Evolutionary conservation across 64 coral and sea anemone species (phyloP), one percentile per base, ranked within the genome.

Genomic region (Trachythela sp.): DNA sequence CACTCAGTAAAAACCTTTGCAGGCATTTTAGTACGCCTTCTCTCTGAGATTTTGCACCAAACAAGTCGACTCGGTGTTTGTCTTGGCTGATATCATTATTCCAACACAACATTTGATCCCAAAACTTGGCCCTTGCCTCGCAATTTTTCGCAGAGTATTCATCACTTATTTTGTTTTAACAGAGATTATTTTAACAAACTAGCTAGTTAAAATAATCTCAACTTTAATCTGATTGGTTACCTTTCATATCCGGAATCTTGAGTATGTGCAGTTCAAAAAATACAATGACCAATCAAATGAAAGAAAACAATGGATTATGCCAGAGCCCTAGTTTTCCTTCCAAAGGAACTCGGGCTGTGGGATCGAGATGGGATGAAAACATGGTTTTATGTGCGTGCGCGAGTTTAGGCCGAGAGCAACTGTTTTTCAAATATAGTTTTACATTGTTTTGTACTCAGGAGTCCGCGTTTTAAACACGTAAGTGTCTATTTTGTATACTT

Each of bases 51-150:
- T 80, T 89, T 89, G 39, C 60, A 76, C 88, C 88, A 36, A 48
- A 71, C 64, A 89, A 30, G 35, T 41, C 71, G 76, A 83, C 72
- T 41, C 59, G 88, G 48, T 89, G 88, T n/a, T 89, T 89, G 34
- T 89, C 70, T 24, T 41, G 15, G 13, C 64, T 43, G 31, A 80
- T 24, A 83, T 71, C 34, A 30, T 76, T 41, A 48, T 76, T 70
- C 48, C 88, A 89, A 26, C 40, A 89, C 72, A 39, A 36, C 72
- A 70, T 80, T 89, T 89, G 11, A 45, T 89, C 48, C 42, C 36
- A 48, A 45, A 24, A 38, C 24, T 37, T 88, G 56, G 24, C 26
- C 56, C 56, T 64, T 64, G 15, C 17, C 4, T 64, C 24, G 17
- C 56, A 64, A 64, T 64, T 64, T 64, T 64, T 64, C 56, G 56